A percentile compares a stretch with the other conserved stretches of the same genome.
These are phyloP conservation scores for Maconellicoccus hirsutus DNA, from an alignment of 1,140 invertebrate species.

Conservation along the genomic window DNA sequence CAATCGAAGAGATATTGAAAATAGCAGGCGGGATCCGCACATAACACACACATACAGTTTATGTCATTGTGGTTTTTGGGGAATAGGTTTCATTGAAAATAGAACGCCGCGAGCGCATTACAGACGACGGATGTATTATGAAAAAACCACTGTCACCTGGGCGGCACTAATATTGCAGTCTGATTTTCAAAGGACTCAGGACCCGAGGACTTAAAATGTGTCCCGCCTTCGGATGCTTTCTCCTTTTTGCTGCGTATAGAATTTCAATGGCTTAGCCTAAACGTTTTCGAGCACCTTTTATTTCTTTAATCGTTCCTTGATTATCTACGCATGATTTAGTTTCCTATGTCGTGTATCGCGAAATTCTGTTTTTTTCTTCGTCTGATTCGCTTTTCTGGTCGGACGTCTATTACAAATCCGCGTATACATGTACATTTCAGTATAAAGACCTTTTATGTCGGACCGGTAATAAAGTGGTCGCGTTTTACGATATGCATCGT, in stretches of 20 bases:
- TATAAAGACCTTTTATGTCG: too few species aligned
- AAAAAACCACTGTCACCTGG: slow-evolving; percentile 7
- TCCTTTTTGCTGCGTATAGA: not conserved
- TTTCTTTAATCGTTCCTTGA: slow-evolving; percentile 9
- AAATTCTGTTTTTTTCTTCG: not conserved
- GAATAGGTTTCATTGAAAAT: not conserved
- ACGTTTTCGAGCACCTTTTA: slow-evolving; percentile 7
- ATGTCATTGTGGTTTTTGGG: slow-evolving; percentile 7
- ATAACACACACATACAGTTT: not conserved
- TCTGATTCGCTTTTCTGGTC: not conserved
- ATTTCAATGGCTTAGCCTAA: slow-evolving; percentile 4
- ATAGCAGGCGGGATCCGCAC: not conserved
- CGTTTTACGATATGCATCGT: too few species aligned
- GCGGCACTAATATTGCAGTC: not conserved
- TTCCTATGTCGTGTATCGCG: not conserved
- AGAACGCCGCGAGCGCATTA: not conserved
- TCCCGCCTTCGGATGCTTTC: slow-evolving; percentile 1
- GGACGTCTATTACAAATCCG: too few species aligned
- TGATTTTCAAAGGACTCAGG: slow-evolving; percentile 3
- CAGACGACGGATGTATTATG: slow-evolving; percentile 1
- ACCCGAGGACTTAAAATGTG: slow-evolving; percentile 3
- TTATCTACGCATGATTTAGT: slow-evolving; percentile 9
- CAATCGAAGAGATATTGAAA: not conserved
- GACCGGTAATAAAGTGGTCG: too few species aligned
- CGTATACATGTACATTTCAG: too few species aligned